A percentile compares a stretch with the other conserved stretches of the same genome.
Evolutionary conservation across 2,113 vertebrate genomes (phyloP).

Genomic region (Collichthys lucidus): DNA sequence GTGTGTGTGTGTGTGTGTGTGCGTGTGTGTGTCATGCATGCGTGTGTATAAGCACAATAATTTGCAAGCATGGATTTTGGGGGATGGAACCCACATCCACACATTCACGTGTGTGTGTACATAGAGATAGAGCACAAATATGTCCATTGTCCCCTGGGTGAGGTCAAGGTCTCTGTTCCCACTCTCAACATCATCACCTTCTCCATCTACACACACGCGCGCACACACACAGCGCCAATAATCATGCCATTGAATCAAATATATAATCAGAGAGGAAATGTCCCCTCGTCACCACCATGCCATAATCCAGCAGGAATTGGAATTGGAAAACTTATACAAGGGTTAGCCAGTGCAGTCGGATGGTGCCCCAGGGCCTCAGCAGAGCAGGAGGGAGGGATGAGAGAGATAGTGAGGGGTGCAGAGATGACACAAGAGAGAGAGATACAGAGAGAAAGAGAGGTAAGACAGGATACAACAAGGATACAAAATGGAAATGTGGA

Average conservation of each 20-base stretch:
- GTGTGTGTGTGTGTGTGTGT: conserved; percentile 28
- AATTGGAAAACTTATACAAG: conserved; percentile 94
- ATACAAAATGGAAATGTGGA: background rate
- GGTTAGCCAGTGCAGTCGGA: conserved; percentile 88
- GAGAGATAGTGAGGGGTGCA: conserved; percentile 64
- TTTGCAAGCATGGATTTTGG: conserved; percentile 51
- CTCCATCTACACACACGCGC: conserved; percentile 58
- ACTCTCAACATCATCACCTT: conserved; percentile 62
- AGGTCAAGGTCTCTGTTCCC: conserved; percentile 78
- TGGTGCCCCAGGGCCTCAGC: conserved; percentile 88
- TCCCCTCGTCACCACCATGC: conserved; percentile 72
- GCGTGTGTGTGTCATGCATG: conserved; percentile 20
- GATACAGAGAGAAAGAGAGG: conserved; percentile 41
- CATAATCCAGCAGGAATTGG: conserved; percentile 89
- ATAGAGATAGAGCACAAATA: conserved; percentile 15
- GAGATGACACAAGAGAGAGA: conserved; percentile 57
- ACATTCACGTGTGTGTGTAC: background rate
- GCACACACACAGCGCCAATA: conserved; percentile 77
- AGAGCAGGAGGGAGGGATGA: conserved; percentile 76
- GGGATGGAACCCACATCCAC: conserved; percentile 23
- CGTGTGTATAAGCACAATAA: conserved; percentile 24
- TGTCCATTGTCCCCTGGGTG: conserved; percentile 74
- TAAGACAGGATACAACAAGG: conserved; percentile 64
- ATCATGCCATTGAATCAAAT: conserved; percentile 91
- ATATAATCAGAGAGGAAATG: conserved; percentile 86